These are phyloP conservation scores for Rhaphigaster nebulosa DNA, from an alignment of 2,888 invertebrate genomes.

Conservation along the genomic window DNA sequence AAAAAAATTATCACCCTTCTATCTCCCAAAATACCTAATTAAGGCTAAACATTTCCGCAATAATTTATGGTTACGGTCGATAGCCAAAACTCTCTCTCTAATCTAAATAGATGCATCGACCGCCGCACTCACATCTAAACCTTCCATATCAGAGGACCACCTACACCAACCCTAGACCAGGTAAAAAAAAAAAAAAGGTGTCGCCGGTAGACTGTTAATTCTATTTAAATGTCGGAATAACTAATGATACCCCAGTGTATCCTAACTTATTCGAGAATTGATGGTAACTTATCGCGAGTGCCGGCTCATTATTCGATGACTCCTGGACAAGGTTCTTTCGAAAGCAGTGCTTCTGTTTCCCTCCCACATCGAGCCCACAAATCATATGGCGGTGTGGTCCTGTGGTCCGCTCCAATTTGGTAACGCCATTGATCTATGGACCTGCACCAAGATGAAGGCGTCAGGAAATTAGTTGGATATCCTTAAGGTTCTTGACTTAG, in stretches of 20 bases:
- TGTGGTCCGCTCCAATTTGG: not conserved
- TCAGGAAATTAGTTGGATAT: slow-evolving; percentile 9
- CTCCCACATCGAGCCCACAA: slow-evolving; percentile 36
- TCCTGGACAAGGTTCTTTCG: not conserved
- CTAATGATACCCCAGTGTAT: not conserved
- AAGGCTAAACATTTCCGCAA: not conserved
- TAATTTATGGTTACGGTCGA: not conserved
- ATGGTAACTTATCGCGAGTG: slow-evolving; percentile 16
- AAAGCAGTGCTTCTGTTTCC: slow-evolving; percentile 8
- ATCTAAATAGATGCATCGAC: not conserved
- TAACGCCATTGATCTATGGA: slow-evolving; percentile 13
- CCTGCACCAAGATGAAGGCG: not conserved
- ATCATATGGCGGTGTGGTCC: not conserved
- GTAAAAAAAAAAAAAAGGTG: not conserved
- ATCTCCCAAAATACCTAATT: not conserved
- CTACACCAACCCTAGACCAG: not conserved
- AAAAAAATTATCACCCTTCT: too few relatives aligned
- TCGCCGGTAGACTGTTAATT: slow-evolving; percentile 19
- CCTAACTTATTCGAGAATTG: not conserved
- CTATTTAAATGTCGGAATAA: slow-evolving; percentile 35
- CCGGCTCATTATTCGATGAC: slow-evolving; percentile 1
- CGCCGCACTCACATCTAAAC: not conserved
- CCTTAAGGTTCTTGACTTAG: not conserved
- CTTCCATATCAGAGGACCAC: slow-evolving; percentile 23
- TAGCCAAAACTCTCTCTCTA: not conserved